These are phyloP conservation scores for Poeciliopsis turrubarensis DNA, from an alignment of 2,113 vertebrate genomes.

Conservation along the genomic window DNA sequence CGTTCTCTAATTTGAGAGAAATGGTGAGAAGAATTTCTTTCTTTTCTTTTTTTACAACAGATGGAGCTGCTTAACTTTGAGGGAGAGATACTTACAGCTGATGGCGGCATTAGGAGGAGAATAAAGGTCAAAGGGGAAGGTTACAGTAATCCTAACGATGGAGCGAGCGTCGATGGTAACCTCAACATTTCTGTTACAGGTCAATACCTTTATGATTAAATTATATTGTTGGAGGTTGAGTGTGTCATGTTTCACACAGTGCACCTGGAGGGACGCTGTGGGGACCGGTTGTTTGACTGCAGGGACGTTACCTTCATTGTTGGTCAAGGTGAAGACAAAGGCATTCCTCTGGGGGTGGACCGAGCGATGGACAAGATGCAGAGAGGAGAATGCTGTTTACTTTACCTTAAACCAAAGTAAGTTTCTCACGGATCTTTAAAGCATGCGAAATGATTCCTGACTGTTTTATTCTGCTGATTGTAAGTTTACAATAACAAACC, in stretches of 20 bases:
- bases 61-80: slow-evolving; percentile 92
- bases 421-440: slow-evolving; percentile 31
- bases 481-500: neutral
- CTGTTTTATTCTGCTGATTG: neutral
- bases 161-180: slow-evolving; percentile 89
- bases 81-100: slow-evolving; percentile 90
- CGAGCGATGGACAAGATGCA: slow-evolving; percentile 97
- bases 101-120: slow-evolving; percentile 90
- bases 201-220: neutral
- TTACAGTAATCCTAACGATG: slow-evolving; percentile 91
- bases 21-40: slow-evolving; percentile 1
- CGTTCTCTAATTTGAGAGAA: neutral
- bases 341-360: slow-evolving; percentile 92
- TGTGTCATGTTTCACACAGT: slow-evolving; percentile 75
- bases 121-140: slow-evolving; percentile 94
- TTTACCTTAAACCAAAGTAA: slow-evolving; percentile 89
- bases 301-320: slow-evolving; percentile 88
- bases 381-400: slow-evolving; percentile 89
- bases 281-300: slow-evolving; percentile 84
- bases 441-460: neutral
- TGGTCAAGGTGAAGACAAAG: slow-evolving; percentile 90
- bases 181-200: neutral
- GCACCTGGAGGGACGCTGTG: slow-evolving; percentile 87
- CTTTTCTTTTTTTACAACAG: slow-evolving; percentile 67
- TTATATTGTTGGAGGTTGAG: neutral